phyloP scores from a whole-genome alignment of 2,113 vertebrate genomes.

The Onychostruthus taczanowskii region DNA sequence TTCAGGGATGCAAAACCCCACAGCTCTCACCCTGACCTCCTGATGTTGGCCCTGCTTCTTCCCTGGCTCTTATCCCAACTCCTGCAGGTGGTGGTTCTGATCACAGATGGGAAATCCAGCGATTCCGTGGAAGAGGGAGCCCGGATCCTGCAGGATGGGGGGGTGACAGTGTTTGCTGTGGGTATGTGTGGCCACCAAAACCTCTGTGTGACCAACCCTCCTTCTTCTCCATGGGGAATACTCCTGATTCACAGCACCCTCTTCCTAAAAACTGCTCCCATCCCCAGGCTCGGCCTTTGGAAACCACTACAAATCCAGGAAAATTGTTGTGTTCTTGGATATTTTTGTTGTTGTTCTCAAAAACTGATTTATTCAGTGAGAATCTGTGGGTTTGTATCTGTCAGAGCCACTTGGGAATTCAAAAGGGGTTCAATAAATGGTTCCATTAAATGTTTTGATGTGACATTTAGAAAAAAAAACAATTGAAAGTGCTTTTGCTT shows the following conservation, averaged over 20 bases:
- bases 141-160: conserved; percentile 68
- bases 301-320: background rate
- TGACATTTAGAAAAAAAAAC: background rate
- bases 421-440: background rate
- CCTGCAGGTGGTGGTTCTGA: conserved; percentile 77
- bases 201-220: background rate
- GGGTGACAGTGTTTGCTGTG: conserved; percentile 84
- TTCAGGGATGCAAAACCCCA: background rate
- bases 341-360: background rate
- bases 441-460: background rate
- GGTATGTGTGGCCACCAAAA: conserved; percentile 69
- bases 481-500: background rate
- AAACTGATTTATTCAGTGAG: background rate
- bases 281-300: background rate
- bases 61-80: background rate
- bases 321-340: background rate
- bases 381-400: background rate
- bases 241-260: rapidly evolving
- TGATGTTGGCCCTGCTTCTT: background rate
- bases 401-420: background rate
- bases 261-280: background rate
- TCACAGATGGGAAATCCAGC: conserved; percentile 80
- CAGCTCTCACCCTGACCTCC: rapidly evolving
- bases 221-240: rapidly evolving
- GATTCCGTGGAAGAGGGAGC: conserved; percentile 75